These are phyloP conservation scores for Gouania willdenowi DNA, from an alignment of 2,797 vertebrate species.

Conservation along the genomic window DNA sequence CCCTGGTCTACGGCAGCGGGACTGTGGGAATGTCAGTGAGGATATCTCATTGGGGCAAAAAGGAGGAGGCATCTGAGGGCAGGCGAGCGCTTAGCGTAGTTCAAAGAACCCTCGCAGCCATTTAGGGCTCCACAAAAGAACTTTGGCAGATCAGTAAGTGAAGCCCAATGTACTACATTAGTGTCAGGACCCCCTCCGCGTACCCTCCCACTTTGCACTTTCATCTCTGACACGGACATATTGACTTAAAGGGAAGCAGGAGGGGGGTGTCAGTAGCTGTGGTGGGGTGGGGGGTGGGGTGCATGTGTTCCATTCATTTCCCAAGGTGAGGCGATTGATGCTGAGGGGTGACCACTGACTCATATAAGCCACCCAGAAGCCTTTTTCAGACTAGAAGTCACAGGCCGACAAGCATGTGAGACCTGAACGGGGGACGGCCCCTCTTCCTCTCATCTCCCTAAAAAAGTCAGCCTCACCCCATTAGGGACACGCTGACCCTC, in stretches of 20 bases:
- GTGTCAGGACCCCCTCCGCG: slow-evolving; percentile 75
- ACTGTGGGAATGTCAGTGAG: slow-evolving; percentile 66
- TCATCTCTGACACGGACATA: slow-evolving; percentile 83
- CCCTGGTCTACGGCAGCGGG: slow-evolving; percentile 42
- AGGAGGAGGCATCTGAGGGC: slow-evolving; percentile 57
- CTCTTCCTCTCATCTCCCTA: slow-evolving; percentile 66
- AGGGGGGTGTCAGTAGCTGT: slow-evolving; percentile 35
- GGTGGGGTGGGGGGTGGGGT: slow-evolving; percentile 20
- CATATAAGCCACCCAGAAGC: slow-evolving; percentile 61
- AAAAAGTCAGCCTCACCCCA: slow-evolving; percentile 63
- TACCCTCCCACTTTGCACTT: slow-evolving; percentile 78
- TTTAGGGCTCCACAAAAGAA: slow-evolving; percentile 79
- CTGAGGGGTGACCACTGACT: slow-evolving; percentile 55
- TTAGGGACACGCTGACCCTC: slow-evolving; percentile 47
- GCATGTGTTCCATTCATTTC: slow-evolving; percentile 63
- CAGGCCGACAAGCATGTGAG: slow-evolving; percentile 55
- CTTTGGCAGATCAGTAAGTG: slow-evolving; percentile 80
- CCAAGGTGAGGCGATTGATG: slow-evolving; percentile 71
- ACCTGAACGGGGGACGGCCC: slow-evolving; percentile 44
- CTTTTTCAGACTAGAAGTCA: slow-evolving; percentile 54
- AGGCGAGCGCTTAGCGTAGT: slow-evolving; percentile 67
- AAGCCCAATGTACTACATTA: slow-evolving; percentile 80
- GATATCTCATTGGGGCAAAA: slow-evolving; percentile 62
- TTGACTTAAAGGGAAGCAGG: slow-evolving; percentile 70
- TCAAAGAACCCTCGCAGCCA: slow-evolving; percentile 77